Base-by-base conservation (phyloP, 2,797 vertebrate species). In the Microcaecilia unicolor region DNA sequence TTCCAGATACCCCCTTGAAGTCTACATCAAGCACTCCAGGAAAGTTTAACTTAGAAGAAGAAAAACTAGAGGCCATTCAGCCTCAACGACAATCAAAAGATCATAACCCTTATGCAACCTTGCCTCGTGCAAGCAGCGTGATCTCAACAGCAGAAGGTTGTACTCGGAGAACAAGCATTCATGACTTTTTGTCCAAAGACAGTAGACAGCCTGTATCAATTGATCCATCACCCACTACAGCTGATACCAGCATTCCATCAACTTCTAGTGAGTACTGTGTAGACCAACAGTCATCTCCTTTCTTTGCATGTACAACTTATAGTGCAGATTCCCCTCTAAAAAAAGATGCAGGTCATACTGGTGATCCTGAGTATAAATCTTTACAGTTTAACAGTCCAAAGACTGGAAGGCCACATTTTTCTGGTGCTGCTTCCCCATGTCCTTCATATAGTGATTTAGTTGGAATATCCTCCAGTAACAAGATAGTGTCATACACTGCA, bases 71-170 rank as follows among this genome's bases (percentile, higher is more conserved):
- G 36, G 58, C 48, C 2, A 44, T 50, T 7, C 41, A 64, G 28
- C 54, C 48, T 29, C 66, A 74, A 40, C 87, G 86, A 75, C 87
- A 81, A 10, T 57, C 87, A 52, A 75, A 70, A 61, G 81, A 83
- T 57, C 72, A 61, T 58, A 83, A 76, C 37, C 77, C 74, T 12
- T 89, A 90, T 14, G 85, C 88, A 15, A 84, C 75, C 42, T 83
- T 99, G 72, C 94, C 96, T 47, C 87, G 96, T 2, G 94, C 96
- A 51, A 99, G 96, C 81, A 98, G 87, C 9, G 96, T 98, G 46
- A 99, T 98, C 67, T 98, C 94, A 55, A 99, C 96, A 0, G 96
- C 96, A 0, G 96, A 99, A 71, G 96, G 96, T 46, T 88, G 82
- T 54, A 92, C 86, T 2, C 88, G 96, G 28, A 90, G 96, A 64